Conservation (phyloP, 2,113 vertebrate genomes). For the Sula dactylatra region DNA sequence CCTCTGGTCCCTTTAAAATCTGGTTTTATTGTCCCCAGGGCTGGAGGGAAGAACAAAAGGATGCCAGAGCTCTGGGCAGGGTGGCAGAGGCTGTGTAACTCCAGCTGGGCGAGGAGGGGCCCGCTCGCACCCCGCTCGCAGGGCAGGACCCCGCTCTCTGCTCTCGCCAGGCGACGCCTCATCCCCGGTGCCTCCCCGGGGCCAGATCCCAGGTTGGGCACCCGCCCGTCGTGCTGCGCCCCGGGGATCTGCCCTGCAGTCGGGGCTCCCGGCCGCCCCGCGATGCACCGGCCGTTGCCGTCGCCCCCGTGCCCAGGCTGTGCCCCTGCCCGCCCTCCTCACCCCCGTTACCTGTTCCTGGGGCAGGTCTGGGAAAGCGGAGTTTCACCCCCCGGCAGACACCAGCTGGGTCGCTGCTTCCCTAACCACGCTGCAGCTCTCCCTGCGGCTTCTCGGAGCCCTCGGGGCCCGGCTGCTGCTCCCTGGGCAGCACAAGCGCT, state of each 20-base stretch:
- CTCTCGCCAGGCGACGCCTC: not conserved
- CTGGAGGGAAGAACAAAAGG: constrained; percentile 59
- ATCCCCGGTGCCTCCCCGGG: not conserved
- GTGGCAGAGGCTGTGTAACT: not conserved
- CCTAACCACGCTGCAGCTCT: not conserved
- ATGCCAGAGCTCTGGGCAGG: constrained; percentile 17
- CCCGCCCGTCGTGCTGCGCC: not conserved
- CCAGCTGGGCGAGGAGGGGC: not conserved
- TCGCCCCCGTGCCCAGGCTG: rapidly evolving
- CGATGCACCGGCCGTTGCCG: rapidly evolving
- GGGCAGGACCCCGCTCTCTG: not conserved
- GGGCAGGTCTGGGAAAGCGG: not conserved
- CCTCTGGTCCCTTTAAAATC: not conserved
- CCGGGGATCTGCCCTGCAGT: not conserved
- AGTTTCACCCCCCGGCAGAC: not conserved
- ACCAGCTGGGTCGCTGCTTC: not conserved
- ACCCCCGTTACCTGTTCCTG: rapidly evolving
- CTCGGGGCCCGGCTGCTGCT: not conserved
- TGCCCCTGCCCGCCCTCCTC: not conserved
- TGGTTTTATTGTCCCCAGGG: not conserved
- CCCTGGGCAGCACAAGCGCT: not conserved
- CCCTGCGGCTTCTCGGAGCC: not conserved
- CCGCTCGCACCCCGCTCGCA: not conserved
- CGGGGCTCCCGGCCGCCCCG: not conserved
- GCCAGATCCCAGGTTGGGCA: rapidly evolving